These are phyloP conservation scores for Hystrix cristata DNA, from an alignment of 2,113 vertebrate genomes.

Conservation along the genomic window DNA sequence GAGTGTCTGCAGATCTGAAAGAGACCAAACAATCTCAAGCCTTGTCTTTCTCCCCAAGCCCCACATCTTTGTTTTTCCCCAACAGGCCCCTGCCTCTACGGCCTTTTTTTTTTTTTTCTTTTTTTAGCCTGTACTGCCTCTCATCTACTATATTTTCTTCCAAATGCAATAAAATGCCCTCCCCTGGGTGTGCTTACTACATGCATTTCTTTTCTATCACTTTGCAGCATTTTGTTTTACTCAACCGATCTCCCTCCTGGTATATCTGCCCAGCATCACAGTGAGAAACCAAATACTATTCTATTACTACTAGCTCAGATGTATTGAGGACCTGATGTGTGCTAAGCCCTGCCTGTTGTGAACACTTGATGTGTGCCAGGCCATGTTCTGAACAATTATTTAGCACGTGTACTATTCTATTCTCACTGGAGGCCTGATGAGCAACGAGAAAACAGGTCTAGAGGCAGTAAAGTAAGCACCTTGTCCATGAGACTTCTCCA, in stretches of 20 bases:
- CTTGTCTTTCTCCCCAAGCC: not conserved
- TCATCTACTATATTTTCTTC: not conserved
- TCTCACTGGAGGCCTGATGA: not conserved
- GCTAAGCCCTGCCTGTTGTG: not conserved
- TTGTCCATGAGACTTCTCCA: not conserved
- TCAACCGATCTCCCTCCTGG: not conserved
- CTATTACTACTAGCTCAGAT: not conserved
- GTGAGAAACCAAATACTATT: not conserved
- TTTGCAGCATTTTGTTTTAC: not conserved
- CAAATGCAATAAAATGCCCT: not conserved
- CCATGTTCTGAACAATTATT: not conserved
- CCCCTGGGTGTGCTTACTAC: not conserved
- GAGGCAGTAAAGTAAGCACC: not conserved
- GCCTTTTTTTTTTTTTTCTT: too few species aligned
- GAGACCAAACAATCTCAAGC: constrained; percentile 39
- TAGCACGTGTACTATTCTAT: not conserved
- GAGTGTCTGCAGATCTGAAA: constrained; percentile 82
- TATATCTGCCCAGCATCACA: not conserved
- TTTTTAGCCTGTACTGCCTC: not conserved
- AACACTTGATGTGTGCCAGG: not conserved
- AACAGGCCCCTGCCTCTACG: not conserved
- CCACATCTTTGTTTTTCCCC: not conserved
- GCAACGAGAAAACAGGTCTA: not conserved
- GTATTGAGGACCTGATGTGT: not conserved
- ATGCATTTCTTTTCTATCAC: not conserved